phyloP scores from a whole-genome alignment of 2,113 vertebrate species.

The Prunella himalayana region DNA sequence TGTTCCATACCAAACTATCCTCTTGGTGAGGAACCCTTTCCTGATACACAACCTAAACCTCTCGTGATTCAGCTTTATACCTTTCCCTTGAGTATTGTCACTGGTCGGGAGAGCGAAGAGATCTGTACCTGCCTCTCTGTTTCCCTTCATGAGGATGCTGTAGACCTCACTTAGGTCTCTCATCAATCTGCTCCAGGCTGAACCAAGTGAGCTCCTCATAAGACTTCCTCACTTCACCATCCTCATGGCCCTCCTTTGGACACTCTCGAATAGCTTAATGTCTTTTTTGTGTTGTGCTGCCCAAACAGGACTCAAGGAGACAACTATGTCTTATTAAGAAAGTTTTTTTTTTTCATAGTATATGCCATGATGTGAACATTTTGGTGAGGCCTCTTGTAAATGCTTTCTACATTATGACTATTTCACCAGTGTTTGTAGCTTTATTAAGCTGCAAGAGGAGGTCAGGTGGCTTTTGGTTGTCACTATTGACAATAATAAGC shows the following conservation, averaged over 20 bases:
- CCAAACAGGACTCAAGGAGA: background rate
- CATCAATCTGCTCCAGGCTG: background rate
- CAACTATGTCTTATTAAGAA: rapidly evolving
- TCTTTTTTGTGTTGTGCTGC: background rate
- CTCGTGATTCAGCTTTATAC: background rate
- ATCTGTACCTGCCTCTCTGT: background rate
- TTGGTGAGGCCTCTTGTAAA: background rate
- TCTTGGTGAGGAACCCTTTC: background rate
- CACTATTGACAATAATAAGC: background rate
- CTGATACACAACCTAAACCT: background rate
- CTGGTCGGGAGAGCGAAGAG: background rate
- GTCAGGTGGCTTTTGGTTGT: background rate
- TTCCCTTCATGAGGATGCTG: background rate
- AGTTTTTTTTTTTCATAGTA: background rate
- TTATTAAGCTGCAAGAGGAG: background rate
- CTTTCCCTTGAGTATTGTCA: background rate
- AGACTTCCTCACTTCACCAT: background rate
- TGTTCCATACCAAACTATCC: background rate
- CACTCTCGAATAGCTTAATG: background rate
- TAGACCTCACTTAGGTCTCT: background rate
- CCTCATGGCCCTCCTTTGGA: background rate
- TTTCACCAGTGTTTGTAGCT: background rate
- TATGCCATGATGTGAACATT: background rate
- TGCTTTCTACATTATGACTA: background rate
- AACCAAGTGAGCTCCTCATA: background rate